A percentile compares a stretch with the other conserved stretches of the same genome.
Conservation (phyloP, 2,888 invertebrate species). For the Sesia apiformis region DNA sequence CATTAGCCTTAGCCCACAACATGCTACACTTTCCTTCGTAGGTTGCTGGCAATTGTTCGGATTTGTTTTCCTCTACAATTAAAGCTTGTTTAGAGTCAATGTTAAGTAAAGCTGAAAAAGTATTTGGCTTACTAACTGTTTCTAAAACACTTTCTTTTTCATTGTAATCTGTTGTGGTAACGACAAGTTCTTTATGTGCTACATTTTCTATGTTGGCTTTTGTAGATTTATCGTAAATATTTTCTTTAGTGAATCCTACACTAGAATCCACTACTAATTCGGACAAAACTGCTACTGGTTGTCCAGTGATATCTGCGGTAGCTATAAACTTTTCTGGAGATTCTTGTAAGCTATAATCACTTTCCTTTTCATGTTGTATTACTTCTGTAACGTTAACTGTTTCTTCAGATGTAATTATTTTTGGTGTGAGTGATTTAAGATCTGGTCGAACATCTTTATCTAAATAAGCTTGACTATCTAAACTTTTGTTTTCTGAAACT, state of each 20-base stretch:
- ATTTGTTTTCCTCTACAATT: slow-evolving; percentile 64
- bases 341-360: slow-evolving; percentile 18
- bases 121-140: slow-evolving; percentile 17
- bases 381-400: slow-evolving; percentile 44
- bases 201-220: slow-evolving; percentile 69
- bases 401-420: slow-evolving; percentile 34
- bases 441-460: slow-evolving; percentile 25
- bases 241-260: slow-evolving; percentile 29
- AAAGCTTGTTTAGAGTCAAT: slow-evolving; percentile 59
- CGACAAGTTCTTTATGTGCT: slow-evolving; percentile 67
- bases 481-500: slow-evolving; percentile 49
- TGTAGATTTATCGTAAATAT: slow-evolving; percentile 21
- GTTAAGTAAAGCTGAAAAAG: slow-evolving; percentile 25
- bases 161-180: slow-evolving; percentile 65
- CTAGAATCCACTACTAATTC: slow-evolving; percentile 60
- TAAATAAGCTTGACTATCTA: slow-evolving; percentile 57
- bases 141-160: slow-evolving; percentile 70
- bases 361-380: slow-evolving; percentile 52
- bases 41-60: slow-evolving; percentile 49
- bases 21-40: slow-evolving; percentile 31
- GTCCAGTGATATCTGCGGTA: slow-evolving; percentile 51
- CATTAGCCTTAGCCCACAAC: slow-evolving; percentile 39
- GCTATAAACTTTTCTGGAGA: slow-evolving; percentile 39
- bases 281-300: slow-evolving; percentile 65
- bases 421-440: slow-evolving; percentile 33